Base-by-base conservation (phyloP, 2,888 invertebrate genomes). In the Heliconius ethilla region DNA sequence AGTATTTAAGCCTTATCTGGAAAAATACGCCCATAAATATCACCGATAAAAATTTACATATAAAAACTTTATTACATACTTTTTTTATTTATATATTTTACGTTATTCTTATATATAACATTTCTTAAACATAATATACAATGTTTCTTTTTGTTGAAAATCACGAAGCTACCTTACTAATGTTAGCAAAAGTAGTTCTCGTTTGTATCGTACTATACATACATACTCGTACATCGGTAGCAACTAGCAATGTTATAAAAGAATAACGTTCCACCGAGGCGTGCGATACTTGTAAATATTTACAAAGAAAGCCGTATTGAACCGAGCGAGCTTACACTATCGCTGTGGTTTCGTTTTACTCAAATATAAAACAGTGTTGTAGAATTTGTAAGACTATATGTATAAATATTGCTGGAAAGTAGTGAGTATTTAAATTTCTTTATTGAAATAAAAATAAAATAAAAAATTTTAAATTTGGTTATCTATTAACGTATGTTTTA, bases 201-300 rank as follows among this genome's bases (percentile, higher is more conserved):
- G 40, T 40, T 11, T 73, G 59, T 62, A 73, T 25, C 37, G 9
- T 33, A 37, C 2, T 37, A 7, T 11, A 13, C n/a, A 73, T 63
- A 73, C 40, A 40, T 63, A 37, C n/a, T 73, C 37, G 11, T 40
- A 40, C 1, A 40, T 40, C 11, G 40, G 40, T 40, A 40, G 11
- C 40, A 40, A 11, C 40, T 9, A 40, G 55, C 76, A 74, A 27
- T 69, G 10, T 76, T 74, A 63, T 63, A 27, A 74, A 74, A 76
- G 78, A 76, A 75, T 77, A 77, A 72, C 62, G 69, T 67, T 73
- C 25, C 37, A 62, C 72, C 77, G 75, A 59, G n/a, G 65, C 77
- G 75, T 78, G 78, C 72, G 72, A 66, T 80, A 69, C 75, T 76
- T 75, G 70, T 78, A 80, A 80, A 80, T 77, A 80, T 80, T 80